phyloP scores from a whole-genome alignment of 2,888 invertebrate species.

The Diplazon laetatorius region DNA sequence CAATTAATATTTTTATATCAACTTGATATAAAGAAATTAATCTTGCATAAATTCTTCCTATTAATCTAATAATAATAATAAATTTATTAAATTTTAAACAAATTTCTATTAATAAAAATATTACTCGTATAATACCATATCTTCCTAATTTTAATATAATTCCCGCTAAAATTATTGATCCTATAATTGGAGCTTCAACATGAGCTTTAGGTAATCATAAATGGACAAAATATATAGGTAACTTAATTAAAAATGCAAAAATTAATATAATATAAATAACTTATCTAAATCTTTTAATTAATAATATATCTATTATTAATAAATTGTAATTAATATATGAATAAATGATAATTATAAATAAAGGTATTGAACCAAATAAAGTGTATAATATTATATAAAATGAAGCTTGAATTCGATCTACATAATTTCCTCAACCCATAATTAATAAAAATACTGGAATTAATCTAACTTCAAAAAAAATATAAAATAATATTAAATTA shows the following conservation, averaged over 20 bases:
- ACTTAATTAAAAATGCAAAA: conserved; percentile 88
- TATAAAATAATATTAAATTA: conserved; percentile 87
- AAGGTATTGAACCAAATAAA: conserved; percentile 87
- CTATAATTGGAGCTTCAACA: conserved; percentile 89
- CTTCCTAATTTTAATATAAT: conserved; percentile 89
- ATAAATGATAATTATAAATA: conserved; percentile 85
- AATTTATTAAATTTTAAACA: conserved; percentile 84
- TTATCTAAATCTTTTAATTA: conserved; percentile 83
- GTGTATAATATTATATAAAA: conserved; percentile 89
- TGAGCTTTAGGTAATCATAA: conserved; percentile 89
- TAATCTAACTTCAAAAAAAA: conserved; percentile 88
- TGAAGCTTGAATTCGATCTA: conserved; percentile 87
- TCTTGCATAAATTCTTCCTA: conserved; percentile 86
- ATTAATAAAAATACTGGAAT: conserved; percentile 88
- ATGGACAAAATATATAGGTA: conserved; percentile 89
- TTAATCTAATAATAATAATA: conserved; percentile 84
- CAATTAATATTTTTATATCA: conserved; percentile 89
- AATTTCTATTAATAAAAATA: conserved; percentile 82
- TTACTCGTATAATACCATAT: conserved; percentile 87
- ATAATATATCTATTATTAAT: conserved; percentile 54
- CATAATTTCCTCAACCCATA: conserved; percentile 88
- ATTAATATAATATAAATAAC: conserved; percentile 83
- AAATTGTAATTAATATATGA: conserved; percentile 76
- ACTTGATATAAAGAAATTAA: conserved; percentile 87
- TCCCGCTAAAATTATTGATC: conserved; percentile 90